Conservation (phyloP, 1,140 invertebrate genomes). For the Ostrea denselamellosa region DNA sequence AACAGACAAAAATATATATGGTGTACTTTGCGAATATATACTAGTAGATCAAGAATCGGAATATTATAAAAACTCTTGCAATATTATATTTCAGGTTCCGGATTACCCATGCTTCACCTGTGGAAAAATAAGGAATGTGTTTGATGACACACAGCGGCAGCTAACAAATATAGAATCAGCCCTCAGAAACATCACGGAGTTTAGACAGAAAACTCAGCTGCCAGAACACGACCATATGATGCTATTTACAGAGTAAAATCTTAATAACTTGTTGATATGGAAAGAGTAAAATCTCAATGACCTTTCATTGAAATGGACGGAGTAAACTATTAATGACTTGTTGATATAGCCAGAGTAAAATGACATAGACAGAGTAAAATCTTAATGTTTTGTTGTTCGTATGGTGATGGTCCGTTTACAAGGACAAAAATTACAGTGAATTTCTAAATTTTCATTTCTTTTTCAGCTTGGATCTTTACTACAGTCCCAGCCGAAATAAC, state of each 20-base stretch:
- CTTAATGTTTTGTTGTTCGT: too few relatives aligned
- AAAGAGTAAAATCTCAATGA: too few relatives aligned
- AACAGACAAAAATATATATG: too few relatives aligned
- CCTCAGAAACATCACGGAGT: constrained; percentile 21
- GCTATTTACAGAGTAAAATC: constrained; percentile 50
- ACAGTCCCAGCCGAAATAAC: constrained; percentile 12
- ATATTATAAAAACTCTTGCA: neutral
- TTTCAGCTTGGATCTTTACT: constrained; percentile 13
- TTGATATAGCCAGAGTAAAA: too few relatives aligned
- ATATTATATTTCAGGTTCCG: neutral
- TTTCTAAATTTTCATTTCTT: neutral
- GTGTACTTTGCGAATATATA: too few relatives aligned
- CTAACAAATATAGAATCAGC: constrained; percentile 3
- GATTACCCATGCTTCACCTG: neutral
- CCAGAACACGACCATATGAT: constrained; percentile 55
- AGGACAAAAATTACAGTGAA: too few relatives aligned
- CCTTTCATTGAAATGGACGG: too few relatives aligned
- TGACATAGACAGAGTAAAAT: too few relatives aligned
- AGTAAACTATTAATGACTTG: too few relatives aligned
- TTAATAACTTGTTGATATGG: too few relatives aligned
- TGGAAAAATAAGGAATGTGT: neutral
- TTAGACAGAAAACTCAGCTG: constrained; percentile 1
- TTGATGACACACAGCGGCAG: neutral
- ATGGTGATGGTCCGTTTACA: too few relatives aligned
- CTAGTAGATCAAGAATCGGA: too few relatives aligned